Evolutionary conservation across 2,113 vertebrate genomes (phyloP).

Genomic region (Elaphurus davidianus): DNA sequence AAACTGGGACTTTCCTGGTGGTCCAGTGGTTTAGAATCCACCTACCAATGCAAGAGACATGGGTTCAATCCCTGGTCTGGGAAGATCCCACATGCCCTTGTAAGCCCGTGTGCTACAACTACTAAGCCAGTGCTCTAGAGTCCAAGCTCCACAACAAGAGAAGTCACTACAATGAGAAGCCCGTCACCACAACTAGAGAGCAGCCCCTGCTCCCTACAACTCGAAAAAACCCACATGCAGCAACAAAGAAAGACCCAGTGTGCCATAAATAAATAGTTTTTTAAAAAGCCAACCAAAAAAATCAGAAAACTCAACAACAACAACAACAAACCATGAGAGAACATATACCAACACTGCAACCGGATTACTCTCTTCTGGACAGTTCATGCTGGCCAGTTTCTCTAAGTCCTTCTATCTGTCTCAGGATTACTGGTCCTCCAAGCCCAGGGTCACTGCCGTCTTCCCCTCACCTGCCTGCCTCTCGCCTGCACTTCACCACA

Average conservation of each 20-base stretch:
- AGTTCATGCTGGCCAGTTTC: neutral
- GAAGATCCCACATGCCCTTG: neutral
- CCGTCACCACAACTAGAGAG: neutral
- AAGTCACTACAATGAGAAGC: neutral
- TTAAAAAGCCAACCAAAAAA: neutral
- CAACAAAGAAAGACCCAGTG: neutral
- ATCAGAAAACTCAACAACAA: conserved; percentile 6
- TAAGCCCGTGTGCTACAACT: neutral
- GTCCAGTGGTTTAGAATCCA: neutral
- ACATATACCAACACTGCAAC: too few relatives aligned
- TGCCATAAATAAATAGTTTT: neutral
- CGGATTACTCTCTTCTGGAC: neutral
- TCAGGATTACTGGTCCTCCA: neutral
- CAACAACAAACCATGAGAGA: neutral
- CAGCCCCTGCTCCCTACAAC: neutral
- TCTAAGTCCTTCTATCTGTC: neutral
- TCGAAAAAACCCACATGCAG: neutral
- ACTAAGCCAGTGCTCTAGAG: neutral
- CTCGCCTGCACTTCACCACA: neutral
- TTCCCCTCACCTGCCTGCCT: neutral
- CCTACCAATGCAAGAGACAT: neutral
- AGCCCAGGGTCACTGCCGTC: neutral
- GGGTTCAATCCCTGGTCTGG: neutral
- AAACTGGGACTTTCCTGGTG: neutral
- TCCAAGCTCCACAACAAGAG: neutral